phyloP scores from a whole-genome alignment of 2,113 vertebrate species.

The Pachypanchax playfairii region DNA sequence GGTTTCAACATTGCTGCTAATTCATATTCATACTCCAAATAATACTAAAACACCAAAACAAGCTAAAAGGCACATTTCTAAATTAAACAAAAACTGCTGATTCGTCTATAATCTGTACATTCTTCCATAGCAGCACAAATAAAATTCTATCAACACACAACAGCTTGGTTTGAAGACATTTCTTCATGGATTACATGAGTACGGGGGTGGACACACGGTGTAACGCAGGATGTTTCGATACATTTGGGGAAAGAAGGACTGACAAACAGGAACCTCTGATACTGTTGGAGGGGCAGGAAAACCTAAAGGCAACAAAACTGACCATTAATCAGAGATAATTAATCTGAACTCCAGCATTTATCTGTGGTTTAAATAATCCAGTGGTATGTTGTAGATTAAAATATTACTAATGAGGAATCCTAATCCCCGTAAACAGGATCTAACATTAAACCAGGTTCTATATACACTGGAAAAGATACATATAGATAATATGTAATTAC shows the following conservation, averaged over 20 bases:
- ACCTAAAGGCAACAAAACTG: constrained; percentile 23
- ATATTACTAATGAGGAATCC: background rate
- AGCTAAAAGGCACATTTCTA: background rate
- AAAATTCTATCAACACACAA: constrained; percentile 1
- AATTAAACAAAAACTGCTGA: too few species aligned
- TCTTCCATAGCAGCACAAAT: constrained; percentile 14
- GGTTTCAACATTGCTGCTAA: constrained; percentile 11
- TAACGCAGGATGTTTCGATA: constrained; percentile 1
- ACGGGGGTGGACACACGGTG: constrained; percentile 1
- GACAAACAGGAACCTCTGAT: background rate
- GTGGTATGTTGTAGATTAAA: constrained; percentile 1
- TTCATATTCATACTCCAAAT: constrained; percentile 9
- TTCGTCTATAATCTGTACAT: constrained; percentile 55
- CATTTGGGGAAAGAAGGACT: constrained; percentile 15
- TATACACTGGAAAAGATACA: background rate
- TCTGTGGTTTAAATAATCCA: constrained; percentile 9
- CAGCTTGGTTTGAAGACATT: constrained; percentile 1
- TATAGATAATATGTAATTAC: background rate
- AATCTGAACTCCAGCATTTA: constrained; percentile 1
- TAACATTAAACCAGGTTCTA: background rate
- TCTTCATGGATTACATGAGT: constrained; percentile 9
- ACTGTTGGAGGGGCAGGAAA: constrained; percentile 9
- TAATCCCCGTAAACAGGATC: background rate
- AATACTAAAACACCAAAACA: background rate
- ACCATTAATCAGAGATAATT: constrained; percentile 15